Evolutionary conservation across 1,140 invertebrate genomes (phyloP), one percentile per base, ranked within the genome.

Genomic region (Drosophila sp.): DNA sequence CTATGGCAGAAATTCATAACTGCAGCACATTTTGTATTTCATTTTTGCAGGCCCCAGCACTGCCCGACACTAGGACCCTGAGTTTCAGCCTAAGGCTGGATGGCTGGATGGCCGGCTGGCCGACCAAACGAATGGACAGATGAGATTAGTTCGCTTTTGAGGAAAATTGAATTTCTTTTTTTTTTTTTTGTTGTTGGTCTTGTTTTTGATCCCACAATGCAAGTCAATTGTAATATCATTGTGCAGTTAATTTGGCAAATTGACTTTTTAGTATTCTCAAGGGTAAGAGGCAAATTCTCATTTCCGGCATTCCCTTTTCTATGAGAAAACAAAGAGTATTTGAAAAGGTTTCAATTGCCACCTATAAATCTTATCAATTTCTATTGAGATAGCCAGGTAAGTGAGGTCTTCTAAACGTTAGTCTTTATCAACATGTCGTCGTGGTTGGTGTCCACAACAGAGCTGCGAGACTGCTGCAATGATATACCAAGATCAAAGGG

Each of bases 361-460:
- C 6, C 17, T 23, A 7, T 10, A 58, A 86, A 81, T 86, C 83
- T 86, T 76, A 86, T 86, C 82, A 86, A 68, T 58, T 35, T 23
- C n/a, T 63, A 27, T 50, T 50, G 23, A 27, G 44, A 27, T 33
- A 65, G 61, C 58, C 73, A 80, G 57, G 30, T 58, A 4, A 38
- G 62, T 33, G 25, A 67, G 44, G 30, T 58, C 50, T 57, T 63
- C 54, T 47, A 5, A 33, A 23, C 54, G 47, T 64, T 66, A 86
- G 83, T 86, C 79, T 69, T 81, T 72, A 68, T 77, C 61, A 86
- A 72, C 64, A 86, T 86, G 83, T 77, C 83, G 40, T 79, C 79
- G 76, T 86, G 83, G 83, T 60, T 86, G 33, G 72, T 86, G 33
- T 86, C 83, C 70, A 87, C 56, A 17, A 40, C 71, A 8, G 80